Base-by-base conservation (phyloP, 2,888 invertebrate genomes). In the Bugula neritina region DNA sequence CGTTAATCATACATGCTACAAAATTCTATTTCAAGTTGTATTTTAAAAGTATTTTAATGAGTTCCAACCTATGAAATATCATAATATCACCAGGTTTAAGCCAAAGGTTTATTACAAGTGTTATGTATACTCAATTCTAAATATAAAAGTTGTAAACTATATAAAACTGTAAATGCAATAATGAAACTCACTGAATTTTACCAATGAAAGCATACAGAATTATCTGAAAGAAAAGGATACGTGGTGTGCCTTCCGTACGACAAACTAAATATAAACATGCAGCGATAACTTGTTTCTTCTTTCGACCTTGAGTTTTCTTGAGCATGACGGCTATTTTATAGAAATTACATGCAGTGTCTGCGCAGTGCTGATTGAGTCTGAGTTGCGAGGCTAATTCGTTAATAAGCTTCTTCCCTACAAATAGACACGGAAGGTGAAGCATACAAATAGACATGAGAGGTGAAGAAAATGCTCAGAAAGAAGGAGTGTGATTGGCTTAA, bases 261-360 rank as follows among this genome's bases (percentile, higher is more conserved):
- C 98, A 98, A 0, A 96, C 96, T 82, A 99, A 91, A 82, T 99
- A 99, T 1, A 99, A 91, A 84, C 98, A 99, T 34, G 98, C 96
- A 43, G 97, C 97, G 80, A 95, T 91, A 71, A 98, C 94, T 80
- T 94, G 92, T 21, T 90, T 89, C 75, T 92, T 91, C 77, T 91
- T 92, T 52, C 99, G 87, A 13, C 99, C 98, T 78, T 94, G 89
- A 0, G 98, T 99, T 72, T 86, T 75, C 35, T 84, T 79, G 25
- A 82, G 82, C 13, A 77, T 78, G 21, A 87, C 84, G 25, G 86
- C 86, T 83, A 86, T 84, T 75, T 84, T 83, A 77, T 80, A 84
- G 76, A 82, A 83, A 73, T 83, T 82, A 74, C 79, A 92, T 0
- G 98, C 93, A 23, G 92, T 94, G 77, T 97, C 95, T 75, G 94